These are phyloP conservation scores for Dinomys branickii DNA, from an alignment of 2,113 vertebrate genomes.

Conservation along the genomic window DNA sequence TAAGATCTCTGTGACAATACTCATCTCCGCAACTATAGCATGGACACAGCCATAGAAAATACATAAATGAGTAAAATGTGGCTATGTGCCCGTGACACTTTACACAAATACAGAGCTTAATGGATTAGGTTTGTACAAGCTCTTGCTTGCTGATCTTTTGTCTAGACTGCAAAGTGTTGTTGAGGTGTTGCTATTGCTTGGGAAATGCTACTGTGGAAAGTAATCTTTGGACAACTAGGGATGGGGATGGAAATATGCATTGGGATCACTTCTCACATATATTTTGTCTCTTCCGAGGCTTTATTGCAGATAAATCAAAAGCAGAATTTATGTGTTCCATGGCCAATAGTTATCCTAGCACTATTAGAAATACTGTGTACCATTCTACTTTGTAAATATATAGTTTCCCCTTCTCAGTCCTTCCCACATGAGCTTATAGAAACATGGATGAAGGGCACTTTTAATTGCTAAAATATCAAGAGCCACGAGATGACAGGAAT, in stretches of 20 bases:
- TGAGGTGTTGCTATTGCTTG: conserved; percentile 13
- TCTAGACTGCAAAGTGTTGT: conserved; percentile 48
- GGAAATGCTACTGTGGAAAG: conserved; percentile 15
- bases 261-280: not conserved
- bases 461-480: conserved; percentile 24
- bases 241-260: not conserved
- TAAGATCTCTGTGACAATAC: conserved; percentile 15
- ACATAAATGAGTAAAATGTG: conserved; percentile 44
- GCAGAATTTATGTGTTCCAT: not conserved
- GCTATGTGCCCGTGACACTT: conserved; percentile 48
- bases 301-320: conserved; percentile 44
- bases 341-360: not conserved
- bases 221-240: conserved; percentile 17
- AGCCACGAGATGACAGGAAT: not conserved
- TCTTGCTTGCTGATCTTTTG: conserved; percentile 44
- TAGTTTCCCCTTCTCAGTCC: not conserved
- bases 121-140: not conserved
- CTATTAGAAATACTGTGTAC: not conserved
- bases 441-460: not conserved
- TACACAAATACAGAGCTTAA: conserved; percentile 37
- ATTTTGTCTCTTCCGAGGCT: not conserved
- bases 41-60: conserved; percentile 38
- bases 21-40: not conserved
- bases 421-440: not conserved
- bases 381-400: not conserved